These are phyloP conservation scores for Amazona guildingii DNA, from an alignment of 2,113 vertebrate genomes.

Conservation along the genomic window DNA sequence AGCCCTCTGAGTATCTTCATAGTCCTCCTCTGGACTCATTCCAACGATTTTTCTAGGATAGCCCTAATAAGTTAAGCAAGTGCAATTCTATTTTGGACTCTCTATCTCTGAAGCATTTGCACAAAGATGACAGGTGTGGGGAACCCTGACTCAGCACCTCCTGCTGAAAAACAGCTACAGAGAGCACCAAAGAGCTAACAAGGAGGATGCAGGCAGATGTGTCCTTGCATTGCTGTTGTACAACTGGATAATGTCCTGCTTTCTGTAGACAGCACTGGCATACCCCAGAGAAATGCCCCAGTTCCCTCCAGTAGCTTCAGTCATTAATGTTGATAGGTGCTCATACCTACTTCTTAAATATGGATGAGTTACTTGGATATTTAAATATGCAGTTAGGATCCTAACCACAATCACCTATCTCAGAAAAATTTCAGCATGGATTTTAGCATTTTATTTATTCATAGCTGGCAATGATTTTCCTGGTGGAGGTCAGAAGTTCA, in stretches of 20 bases:
- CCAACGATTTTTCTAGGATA: not conserved
- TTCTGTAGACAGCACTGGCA: not conserved
- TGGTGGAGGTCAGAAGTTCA: not conserved
- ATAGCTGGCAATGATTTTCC: not conserved
- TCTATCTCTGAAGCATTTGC: not conserved
- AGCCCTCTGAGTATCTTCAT: not conserved
- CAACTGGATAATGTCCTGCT: not conserved
- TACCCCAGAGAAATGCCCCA: not conserved
- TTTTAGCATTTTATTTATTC: not conserved
- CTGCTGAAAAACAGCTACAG: not conserved
- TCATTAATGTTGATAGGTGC: fast-evolving
- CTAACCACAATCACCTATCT: not conserved
- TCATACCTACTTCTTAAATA: not conserved
- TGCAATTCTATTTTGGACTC: not conserved
- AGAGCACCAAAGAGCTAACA: not conserved
- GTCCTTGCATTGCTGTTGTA: not conserved
- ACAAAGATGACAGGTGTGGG: not conserved
- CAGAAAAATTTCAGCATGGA: not conserved
- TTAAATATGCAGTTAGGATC: not conserved
- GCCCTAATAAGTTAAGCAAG: not conserved
- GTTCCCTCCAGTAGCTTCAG: not conserved
- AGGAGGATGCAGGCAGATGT: not conserved
- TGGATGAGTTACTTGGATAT: not conserved
- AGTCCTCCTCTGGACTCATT: not conserved
- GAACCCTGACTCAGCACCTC: not conserved